These are phyloP conservation scores for Scaeva pyrastri DNA, from an alignment of 2,888 invertebrate genomes.

Conservation along the genomic window DNA sequence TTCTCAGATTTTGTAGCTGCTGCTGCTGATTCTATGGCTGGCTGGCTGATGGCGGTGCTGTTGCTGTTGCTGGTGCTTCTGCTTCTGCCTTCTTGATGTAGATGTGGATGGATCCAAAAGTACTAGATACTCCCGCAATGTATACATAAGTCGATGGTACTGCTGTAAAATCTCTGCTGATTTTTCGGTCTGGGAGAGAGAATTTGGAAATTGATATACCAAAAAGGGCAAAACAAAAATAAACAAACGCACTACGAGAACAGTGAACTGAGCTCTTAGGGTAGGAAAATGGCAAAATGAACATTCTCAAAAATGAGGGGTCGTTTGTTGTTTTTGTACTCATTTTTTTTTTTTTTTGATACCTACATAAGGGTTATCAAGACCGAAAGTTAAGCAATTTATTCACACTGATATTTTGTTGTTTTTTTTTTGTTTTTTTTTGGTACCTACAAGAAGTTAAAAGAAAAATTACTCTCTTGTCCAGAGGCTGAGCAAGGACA, in stretches of 20 bases:
- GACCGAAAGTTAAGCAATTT: conserved; percentile 63
- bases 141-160: conserved; percentile 47
- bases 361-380: conserved; percentile 51
- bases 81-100: conserved; percentile 43
- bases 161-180: conserved; percentile 37
- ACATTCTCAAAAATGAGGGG: conserved; percentile 34
- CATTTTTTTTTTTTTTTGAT: conserved; percentile 19
- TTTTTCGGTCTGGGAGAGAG: conserved; percentile 43
- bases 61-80: conserved; percentile 8
- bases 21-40: conserved; percentile 44
- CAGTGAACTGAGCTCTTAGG: conserved; percentile 25
- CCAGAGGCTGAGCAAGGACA: conserved; percentile 28
- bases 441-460: conserved; percentile 18
- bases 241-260: conserved; percentile 27
- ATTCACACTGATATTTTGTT: conserved; percentile 53
- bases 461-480: conserved; percentile 35
- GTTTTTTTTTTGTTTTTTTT: neutral
- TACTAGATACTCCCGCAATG: conserved; percentile 45
- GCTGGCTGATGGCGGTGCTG: neutral
- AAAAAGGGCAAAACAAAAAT: conserved; percentile 25
- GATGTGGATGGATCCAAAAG: conserved; percentile 8
- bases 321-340: neutral
- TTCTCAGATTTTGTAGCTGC: conserved; percentile 50
- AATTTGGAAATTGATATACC: conserved; percentile 17
- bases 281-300: conserved; percentile 39